phyloP scores from a whole-genome alignment of 2,113 vertebrate genomes.

The Gavialis gangeticus region DNA sequence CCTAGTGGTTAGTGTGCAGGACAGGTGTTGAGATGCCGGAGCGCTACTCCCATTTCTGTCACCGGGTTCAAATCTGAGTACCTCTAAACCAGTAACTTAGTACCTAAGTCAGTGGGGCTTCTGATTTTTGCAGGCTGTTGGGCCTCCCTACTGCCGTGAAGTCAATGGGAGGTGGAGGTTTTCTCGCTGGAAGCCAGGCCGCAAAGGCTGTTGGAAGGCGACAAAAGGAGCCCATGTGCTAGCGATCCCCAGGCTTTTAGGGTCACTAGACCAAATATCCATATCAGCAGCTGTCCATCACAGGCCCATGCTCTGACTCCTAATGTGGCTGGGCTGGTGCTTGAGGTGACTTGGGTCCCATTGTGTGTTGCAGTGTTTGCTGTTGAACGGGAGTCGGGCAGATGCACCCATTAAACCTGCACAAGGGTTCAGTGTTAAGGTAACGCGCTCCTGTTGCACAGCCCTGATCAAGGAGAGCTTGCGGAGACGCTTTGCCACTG shows the following conservation, averaged over 20 bases:
- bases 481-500: background rate
- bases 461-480: background rate
- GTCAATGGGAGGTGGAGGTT: background rate
- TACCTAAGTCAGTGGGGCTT: fast-evolving
- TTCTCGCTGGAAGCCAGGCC: background rate
- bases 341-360: background rate
- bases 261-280: background rate
- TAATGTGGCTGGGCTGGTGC: fast-evolving
- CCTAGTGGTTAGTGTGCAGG: background rate
- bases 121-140: background rate
- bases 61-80: background rate
- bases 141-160: background rate
- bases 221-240: background rate
- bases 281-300: background rate
- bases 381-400: too few species aligned
- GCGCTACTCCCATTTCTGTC: background rate
- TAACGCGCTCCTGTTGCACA: background rate
- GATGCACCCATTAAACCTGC: background rate
- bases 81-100: background rate
- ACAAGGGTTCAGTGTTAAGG: background rate
- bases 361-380: background rate
- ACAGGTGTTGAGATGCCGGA: background rate
- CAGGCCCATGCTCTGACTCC: background rate
- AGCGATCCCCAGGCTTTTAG: fast-evolving
- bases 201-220: background rate